Conservation (phyloP, 2,797 vertebrate genomes). For the Paedocypris micromegethes region DNA sequence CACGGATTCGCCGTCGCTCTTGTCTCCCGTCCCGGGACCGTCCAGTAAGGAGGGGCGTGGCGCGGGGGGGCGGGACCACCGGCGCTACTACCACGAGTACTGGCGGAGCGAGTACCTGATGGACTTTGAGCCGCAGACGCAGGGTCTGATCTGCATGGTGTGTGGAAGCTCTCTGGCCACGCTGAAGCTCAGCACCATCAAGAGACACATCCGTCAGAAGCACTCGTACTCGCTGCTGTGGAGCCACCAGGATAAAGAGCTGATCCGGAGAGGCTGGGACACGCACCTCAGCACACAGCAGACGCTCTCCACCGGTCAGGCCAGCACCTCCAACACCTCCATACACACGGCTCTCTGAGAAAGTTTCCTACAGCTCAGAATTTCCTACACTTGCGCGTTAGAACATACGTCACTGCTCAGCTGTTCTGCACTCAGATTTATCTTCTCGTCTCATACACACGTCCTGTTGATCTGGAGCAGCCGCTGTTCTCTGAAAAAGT, state of each 20-base stretch:
- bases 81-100: constrained; percentile 90
- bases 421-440: no score
- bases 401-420: no score
- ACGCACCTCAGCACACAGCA: constrained; percentile 70
- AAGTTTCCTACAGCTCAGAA: no score
- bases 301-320: constrained; percentile 44
- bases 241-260: constrained; percentile 83
- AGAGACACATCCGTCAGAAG: constrained; percentile 88
- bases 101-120: constrained; percentile 92
- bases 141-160: constrained; percentile 95
- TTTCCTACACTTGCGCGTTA: no score
- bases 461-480: no score
- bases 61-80: constrained; percentile 81
- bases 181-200: constrained; percentile 83
- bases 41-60: constrained; percentile 53
- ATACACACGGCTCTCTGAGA: no score
- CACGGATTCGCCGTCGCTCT: constrained; percentile 63
- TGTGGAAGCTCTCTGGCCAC: constrained; percentile 77
- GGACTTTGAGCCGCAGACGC: constrained; percentile 84
- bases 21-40: constrained; percentile 62
- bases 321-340: background rate
- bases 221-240: constrained; percentile 87
- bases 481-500: no score
- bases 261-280: constrained; percentile 88
- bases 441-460: no score